A percentile compares a stretch with the other conserved stretches of the same genome.
Evolutionary conservation across 2,888 invertebrate genomes (phyloP).

Genomic region (Polyploca ridens): DNA sequence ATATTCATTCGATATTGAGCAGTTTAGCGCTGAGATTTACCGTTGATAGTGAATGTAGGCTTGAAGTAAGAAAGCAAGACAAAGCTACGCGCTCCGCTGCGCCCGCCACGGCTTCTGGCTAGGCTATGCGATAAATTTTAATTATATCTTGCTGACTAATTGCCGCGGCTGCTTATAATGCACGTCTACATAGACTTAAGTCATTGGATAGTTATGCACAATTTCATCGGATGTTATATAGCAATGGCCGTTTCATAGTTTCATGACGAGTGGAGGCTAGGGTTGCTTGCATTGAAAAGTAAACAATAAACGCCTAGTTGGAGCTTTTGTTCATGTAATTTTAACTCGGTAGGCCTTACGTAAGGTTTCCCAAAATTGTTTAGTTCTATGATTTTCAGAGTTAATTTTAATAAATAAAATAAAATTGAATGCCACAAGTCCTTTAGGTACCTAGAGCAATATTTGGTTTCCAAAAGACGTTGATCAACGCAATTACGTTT

Average conservation of each 20-base stretch:
- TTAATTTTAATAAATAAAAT: too few relatives aligned
- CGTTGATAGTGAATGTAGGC: conserved; percentile 62
- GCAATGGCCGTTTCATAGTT: conserved; percentile 35
- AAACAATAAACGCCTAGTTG: conserved; percentile 12
- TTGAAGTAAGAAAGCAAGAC: conserved; percentile 68
- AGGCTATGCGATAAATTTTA: conserved; percentile 70
- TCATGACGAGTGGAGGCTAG: conserved; percentile 26
- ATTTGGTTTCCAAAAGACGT: too few relatives aligned
- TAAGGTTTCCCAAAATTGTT: too few relatives aligned
- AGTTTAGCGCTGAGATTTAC: conserved; percentile 41
- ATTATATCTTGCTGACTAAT: conserved; percentile 67
- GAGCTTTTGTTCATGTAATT: too few relatives aligned
- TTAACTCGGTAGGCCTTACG: too few relatives aligned
- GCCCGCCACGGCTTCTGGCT: conserved; percentile 56
- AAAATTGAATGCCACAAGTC: too few relatives aligned
- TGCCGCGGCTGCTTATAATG: conserved; percentile 50
- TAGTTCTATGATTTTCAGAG: too few relatives aligned
- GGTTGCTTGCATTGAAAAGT: conserved; percentile 23
- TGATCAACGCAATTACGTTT: too few relatives aligned
- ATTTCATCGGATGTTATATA: conserved; percentile 56
- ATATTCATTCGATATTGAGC: conserved; percentile 1
- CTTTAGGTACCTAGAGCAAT: background rate
- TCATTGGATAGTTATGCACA: conserved; percentile 63
- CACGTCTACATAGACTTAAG: conserved; percentile 46
- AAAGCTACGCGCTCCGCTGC: conserved; percentile 53